These are phyloP conservation scores for Tragelaphus imberbis DNA, from an alignment of 2,113 vertebrate genomes.

Conservation along the genomic window DNA sequence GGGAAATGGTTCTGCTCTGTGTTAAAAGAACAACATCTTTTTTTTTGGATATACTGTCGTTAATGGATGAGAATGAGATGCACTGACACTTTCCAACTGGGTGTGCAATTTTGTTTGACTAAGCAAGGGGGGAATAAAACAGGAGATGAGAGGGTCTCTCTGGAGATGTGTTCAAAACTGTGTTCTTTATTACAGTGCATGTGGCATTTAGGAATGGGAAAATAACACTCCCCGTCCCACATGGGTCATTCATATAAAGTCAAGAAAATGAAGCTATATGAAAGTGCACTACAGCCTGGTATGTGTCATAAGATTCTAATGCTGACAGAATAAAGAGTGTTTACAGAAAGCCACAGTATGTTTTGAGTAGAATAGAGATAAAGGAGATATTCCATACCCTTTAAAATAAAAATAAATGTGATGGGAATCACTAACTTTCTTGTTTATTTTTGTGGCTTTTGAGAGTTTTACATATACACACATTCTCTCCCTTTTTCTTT, in stretches of 20 bases:
- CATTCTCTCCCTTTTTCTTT: rapidly evolving
- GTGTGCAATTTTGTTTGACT: not conserved
- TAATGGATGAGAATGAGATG: not conserved
- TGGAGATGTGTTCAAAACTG: slow-evolving; percentile 18
- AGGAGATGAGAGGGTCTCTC: not conserved
- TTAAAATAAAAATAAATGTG: not conserved
- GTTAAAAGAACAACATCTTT: not conserved
- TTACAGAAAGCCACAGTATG: not conserved
- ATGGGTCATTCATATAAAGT: not conserved
- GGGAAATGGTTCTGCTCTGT: not conserved
- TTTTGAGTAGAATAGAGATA: not conserved
- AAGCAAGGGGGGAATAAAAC: not conserved
- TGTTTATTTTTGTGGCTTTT: not conserved
- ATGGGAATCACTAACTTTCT: not conserved
- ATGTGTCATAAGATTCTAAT: not conserved
- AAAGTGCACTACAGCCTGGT: not conserved
- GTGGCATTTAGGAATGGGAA: not conserved
- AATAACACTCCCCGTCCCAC: not conserved
- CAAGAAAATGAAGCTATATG: slow-evolving; percentile 20
- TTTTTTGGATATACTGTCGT: not conserved
- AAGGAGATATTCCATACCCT: not conserved
- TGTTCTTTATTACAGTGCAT: not conserved
- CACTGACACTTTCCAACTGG: not conserved
- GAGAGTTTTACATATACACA: not conserved
- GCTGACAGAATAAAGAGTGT: not conserved